Percentiles rank a stretch among this genome's conserved stretches.
phyloP scores from a whole-genome alignment of 1,140 invertebrate species.

The Lasaia peninsularis region DNA sequence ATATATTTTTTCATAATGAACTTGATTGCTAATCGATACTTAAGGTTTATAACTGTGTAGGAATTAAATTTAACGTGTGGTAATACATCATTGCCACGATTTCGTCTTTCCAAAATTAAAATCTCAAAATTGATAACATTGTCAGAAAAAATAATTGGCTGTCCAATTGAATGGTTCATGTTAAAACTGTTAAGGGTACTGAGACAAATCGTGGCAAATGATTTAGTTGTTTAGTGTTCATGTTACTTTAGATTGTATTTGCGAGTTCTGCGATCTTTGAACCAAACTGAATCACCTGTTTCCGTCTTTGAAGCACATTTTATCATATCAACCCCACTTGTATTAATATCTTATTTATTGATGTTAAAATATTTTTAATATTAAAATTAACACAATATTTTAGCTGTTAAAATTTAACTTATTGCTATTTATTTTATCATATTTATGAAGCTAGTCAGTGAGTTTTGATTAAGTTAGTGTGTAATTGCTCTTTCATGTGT shows the following conservation, averaged over 20 bases:
- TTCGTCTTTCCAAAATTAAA: constrained; percentile 29
- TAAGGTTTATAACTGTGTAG: constrained; percentile 77
- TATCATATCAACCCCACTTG: constrained; percentile 45
- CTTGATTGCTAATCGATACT: constrained; percentile 73
- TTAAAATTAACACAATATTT: constrained; percentile 26
- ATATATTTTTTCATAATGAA: constrained; percentile 77
- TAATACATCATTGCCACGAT: constrained; percentile 59
- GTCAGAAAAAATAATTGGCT: not conserved
- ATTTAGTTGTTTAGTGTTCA: constrained; percentile 75
- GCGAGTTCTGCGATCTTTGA: constrained; percentile 53
- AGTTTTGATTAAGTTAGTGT: constrained; percentile 41
- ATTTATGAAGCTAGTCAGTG: constrained; percentile 67
- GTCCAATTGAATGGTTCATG: not conserved
- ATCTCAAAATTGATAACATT: not conserved
- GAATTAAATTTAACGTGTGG: constrained; percentile 72
- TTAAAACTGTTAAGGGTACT: constrained; percentile 6
- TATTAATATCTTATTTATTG: constrained; percentile 30
- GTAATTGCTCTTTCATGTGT: constrained; percentile 7
- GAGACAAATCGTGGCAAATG: constrained; percentile 53
- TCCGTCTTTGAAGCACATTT: constrained; percentile 51
- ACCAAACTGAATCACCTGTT: constrained; percentile 50
- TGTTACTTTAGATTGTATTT: constrained; percentile 71
- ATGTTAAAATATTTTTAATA: constrained; percentile 32
- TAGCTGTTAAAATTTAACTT: constrained; percentile 47
- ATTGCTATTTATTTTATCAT: constrained; percentile 60